Conservation (phyloP, 2,113 vertebrate genomes). For the Suricata suricatta region DNA sequence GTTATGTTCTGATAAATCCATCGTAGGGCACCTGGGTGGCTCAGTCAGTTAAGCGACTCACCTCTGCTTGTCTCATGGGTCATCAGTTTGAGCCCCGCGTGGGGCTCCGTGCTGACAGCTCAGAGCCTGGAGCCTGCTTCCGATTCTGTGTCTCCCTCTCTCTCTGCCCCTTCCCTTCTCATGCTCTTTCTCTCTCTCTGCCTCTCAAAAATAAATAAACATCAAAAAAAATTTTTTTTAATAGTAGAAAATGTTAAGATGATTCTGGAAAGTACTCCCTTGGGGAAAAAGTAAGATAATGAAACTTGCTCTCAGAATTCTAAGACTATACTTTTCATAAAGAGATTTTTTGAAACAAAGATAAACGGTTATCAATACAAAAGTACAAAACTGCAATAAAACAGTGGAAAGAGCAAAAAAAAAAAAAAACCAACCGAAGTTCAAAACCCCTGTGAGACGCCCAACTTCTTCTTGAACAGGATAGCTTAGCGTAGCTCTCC, state of each 20-base stretch:
- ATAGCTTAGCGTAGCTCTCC: background rate
- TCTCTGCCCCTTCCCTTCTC: too few relatives aligned
- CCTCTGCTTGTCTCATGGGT: too few relatives aligned
- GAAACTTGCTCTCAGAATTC: slow-evolving; percentile 24
- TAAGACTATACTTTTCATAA: background rate
- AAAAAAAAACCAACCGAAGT: too few relatives aligned
- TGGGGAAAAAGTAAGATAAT: background rate
- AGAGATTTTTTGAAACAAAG: slow-evolving; percentile 1
- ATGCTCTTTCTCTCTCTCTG: too few relatives aligned
- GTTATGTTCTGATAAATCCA: background rate
- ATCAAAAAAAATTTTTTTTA: background rate
- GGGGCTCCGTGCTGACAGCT: too few relatives aligned
- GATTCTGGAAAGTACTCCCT: background rate
- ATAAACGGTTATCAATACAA: slow-evolving; percentile 6
- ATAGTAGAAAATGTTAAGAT: background rate
- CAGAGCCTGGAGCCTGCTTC: too few relatives aligned
- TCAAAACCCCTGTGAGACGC: background rate
- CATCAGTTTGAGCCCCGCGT: too few relatives aligned
- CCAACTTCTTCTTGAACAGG: background rate
- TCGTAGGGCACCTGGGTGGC: too few relatives aligned
- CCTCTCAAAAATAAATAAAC: too few relatives aligned
- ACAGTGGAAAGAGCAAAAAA: background rate
- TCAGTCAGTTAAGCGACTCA: too few relatives aligned
- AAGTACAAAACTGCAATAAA: background rate
- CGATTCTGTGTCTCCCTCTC: too few relatives aligned